Evolutionary conservation across 1,140 invertebrate species (phyloP).

Genomic region (Eurosta solidaginis): DNA sequence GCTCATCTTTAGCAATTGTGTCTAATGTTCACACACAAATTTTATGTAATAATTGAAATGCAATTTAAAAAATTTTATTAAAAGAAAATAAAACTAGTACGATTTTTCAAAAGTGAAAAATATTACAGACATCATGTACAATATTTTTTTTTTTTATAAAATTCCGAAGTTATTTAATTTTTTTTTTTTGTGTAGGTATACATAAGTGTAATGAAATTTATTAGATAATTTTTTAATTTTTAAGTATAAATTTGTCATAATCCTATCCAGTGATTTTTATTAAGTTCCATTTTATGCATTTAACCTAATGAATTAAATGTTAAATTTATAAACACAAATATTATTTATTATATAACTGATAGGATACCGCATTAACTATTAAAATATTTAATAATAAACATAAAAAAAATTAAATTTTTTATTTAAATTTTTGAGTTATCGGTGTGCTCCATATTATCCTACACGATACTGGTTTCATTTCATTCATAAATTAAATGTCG

Average conservation of each 20-base stretch:
- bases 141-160: not conserved
- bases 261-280: slow-evolving; percentile 2
- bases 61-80: not conserved
- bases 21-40: not conserved
- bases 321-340: slow-evolving; percentile 8
- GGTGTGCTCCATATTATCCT: no score
- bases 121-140: not conserved
- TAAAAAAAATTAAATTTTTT: not conserved
- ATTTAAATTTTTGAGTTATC: not conserved
- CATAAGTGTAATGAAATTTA: not conserved
- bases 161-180: not conserved
- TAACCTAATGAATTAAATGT: slow-evolving; percentile 1
- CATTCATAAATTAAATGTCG: no score
- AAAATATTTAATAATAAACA: slow-evolving; percentile 26
- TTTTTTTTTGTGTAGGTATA: not conserved
- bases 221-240: not conserved
- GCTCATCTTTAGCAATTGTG: no score
- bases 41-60: no score
- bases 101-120: not conserved
- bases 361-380: slow-evolving; percentile 7
- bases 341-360: not conserved
- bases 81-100: not conserved
- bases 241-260: not conserved
- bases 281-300: not conserved
- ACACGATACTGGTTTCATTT: no score